Evolutionary conservation across 2,888 invertebrate species (phyloP).

Genomic region (Petrophora chlorosata): DNA sequence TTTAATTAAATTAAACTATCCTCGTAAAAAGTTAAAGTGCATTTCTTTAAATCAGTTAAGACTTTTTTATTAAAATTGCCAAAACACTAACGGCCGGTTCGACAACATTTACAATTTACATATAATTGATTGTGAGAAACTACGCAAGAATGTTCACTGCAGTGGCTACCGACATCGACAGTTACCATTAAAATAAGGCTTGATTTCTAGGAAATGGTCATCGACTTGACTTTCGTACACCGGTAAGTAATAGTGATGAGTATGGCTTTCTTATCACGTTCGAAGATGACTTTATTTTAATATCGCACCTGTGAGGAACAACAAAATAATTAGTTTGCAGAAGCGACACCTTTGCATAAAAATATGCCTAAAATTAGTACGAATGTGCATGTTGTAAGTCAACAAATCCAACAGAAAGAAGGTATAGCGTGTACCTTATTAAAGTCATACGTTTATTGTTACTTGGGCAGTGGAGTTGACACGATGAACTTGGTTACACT

Average conservation of each 20-base stretch:
- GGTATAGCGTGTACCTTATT: not conserved
- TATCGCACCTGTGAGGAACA: slow-evolving; percentile 36
- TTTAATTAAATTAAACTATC: too few relatives aligned
- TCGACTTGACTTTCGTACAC: slow-evolving; percentile 3
- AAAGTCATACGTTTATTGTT: too few relatives aligned
- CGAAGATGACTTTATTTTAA: slow-evolving; percentile 76
- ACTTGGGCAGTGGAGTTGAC: too few relatives aligned
- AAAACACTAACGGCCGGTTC: slow-evolving; percentile 13
- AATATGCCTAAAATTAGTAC: not conserved
- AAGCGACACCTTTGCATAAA: slow-evolving; percentile 1
- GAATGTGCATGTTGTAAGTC: too few relatives aligned
- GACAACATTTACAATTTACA: slow-evolving; percentile 3
- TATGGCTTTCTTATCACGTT: slow-evolving; percentile 66
- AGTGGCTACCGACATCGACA: slow-evolving; percentile 19
- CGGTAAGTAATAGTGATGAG: not conserved
- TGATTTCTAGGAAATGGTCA: slow-evolving; percentile 35
- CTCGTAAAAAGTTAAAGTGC: too few relatives aligned
- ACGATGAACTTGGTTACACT: too few relatives aligned
- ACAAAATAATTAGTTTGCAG: not conserved
- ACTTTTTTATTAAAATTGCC: too few relatives aligned
- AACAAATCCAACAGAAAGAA: not conserved
- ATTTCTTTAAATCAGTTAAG: too few relatives aligned
- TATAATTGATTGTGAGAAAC: slow-evolving; percentile 22
- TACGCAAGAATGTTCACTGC: slow-evolving; percentile 33
- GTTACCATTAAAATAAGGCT: slow-evolving; percentile 19